phyloP scores from a whole-genome alignment of 2,797 vertebrate species.

The Tapera naevia region DNA sequence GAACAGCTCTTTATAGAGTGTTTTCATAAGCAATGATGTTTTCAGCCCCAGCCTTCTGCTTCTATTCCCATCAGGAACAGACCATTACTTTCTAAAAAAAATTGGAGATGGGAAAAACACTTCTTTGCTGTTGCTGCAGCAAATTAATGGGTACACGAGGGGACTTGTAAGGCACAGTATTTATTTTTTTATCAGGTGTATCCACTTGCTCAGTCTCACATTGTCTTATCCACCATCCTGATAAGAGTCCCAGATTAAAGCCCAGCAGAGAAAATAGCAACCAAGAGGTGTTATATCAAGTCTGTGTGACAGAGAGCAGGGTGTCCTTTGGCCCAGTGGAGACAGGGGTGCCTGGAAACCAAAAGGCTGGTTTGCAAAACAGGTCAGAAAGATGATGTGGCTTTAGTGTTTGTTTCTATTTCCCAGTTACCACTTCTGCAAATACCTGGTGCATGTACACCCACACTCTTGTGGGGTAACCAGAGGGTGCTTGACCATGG shows the following conservation, averaged over 20 bases:
- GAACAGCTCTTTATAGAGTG: background rate
- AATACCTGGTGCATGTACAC: rapidly evolving
- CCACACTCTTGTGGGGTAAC: rapidly evolving
- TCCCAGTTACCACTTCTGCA: background rate
- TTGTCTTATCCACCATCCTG: background rate
- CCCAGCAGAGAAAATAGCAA: background rate
- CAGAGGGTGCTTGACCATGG: background rate
- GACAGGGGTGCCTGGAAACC: constrained; percentile 20
- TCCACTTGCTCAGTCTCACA: background rate
- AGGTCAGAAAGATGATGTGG: background rate
- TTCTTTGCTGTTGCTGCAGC: background rate
- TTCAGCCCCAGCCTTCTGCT: background rate
- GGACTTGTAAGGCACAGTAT: background rate
- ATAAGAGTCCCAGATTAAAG: background rate
- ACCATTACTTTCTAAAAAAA: background rate
- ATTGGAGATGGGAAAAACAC: rapidly evolving
- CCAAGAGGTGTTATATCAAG: background rate
- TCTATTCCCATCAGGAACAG: background rate
- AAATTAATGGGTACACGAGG: rapidly evolving
- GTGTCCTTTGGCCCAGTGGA: background rate
- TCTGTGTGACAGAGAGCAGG: background rate
- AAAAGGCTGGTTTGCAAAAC: background rate
- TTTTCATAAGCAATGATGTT: rapidly evolving
- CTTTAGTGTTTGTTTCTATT: background rate
- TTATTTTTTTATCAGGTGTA: background rate